Percentiles rank a stretch among this genome's conserved stretches.
Evolutionary conservation across 2,888 invertebrate species (phyloP).

Genomic region (Sympetrum striolatum): DNA sequence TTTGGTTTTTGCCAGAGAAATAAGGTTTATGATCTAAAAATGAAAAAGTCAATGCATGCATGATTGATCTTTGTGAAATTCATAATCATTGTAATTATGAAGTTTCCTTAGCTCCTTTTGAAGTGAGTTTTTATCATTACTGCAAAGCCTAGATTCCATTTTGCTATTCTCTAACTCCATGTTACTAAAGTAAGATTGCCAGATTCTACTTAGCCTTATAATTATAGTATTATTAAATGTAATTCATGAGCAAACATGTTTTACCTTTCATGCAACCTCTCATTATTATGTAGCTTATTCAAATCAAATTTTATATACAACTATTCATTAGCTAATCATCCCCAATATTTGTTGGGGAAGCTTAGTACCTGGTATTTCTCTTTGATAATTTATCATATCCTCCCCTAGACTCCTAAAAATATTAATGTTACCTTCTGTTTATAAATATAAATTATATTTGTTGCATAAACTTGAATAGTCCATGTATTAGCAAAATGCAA

Average conservation of each 20-base stretch:
- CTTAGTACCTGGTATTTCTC: background rate
- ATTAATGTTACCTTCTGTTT: background rate
- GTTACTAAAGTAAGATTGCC: background rate
- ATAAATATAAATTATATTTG: background rate
- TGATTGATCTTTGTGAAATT: background rate
- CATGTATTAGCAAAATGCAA: background rate
- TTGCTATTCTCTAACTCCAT: background rate
- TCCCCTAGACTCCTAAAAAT: background rate
- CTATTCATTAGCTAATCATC: background rate
- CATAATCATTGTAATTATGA: background rate
- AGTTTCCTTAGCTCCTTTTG: background rate
- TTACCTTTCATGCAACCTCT: background rate
- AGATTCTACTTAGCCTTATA: background rate
- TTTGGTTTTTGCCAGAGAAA: background rate
- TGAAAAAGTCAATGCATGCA: background rate
- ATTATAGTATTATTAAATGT: background rate
- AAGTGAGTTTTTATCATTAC: background rate
- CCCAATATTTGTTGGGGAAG: background rate
- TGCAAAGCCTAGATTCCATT: constrained; percentile 13
- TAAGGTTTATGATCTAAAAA: background rate
- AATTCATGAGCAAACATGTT: background rate
- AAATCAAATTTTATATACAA: background rate
- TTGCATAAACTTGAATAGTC: background rate
- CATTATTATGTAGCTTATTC: constrained; percentile 1
- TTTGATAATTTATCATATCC: background rate